Evolutionary conservation across 2,113 vertebrate species (phyloP), one percentile per base, ranked within the genome.

Genomic region (Cranoglanis bouderius): DNA sequence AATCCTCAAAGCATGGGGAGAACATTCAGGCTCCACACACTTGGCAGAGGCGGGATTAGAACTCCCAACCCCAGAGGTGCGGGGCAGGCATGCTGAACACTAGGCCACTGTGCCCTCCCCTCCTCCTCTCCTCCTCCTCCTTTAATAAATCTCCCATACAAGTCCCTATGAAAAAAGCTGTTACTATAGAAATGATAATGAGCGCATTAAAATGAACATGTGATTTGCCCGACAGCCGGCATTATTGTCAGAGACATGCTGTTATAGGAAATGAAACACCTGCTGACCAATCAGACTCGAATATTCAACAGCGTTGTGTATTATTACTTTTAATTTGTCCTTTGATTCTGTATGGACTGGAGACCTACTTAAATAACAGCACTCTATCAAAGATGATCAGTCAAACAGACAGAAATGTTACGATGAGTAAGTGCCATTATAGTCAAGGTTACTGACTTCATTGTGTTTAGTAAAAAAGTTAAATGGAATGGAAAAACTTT

Each of bases 291-390:
- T 77, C 40, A 49, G 74, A 46, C 10, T 46, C 14, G 10, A 75
- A 75, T 77, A 26, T 24, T 74, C 35, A 43, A 43, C 72, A 46
- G 72, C 4, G 9, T 21, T 75, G 72, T 26, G 46, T 14, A 29
- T 51, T 82, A 87, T 87, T 85, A 51, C 8, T 38, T 65, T 85
- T 49, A 74, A 82, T 77, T 75, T 65, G n/a, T 19, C 19, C 49
- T 72, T 86, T 84, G 82, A n/a, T 3, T 38, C 57, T 49, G 26
- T 84, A 35, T 78, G 38, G 59, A 29, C n/a, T 19, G 7, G 14
- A 38, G 80, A 32, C 32, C 63, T 32, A 4, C 38, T 49, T 87
- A 12, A 82, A 67, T 57, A 57, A 84, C 43, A 55, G 63, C 63
- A 57, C 63, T 74, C 21, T 61, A 19, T 53, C 9, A 51, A 63